Evolutionary conservation across 2,113 vertebrate genomes (phyloP).

Genomic region (Camelus bactrianus): DNA sequence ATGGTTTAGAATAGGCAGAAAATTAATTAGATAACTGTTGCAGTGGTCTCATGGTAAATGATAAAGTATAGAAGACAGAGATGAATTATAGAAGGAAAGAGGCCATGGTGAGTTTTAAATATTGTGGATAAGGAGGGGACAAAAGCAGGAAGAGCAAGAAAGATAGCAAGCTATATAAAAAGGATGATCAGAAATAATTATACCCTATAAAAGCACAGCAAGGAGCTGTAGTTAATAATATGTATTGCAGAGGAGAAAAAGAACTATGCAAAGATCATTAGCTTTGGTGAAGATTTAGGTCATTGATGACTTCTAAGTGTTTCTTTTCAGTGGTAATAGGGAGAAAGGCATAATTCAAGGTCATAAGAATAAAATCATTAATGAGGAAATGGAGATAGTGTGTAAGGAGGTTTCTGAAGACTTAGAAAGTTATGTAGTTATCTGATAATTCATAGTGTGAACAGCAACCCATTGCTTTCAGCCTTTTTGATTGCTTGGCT

Average conservation of each 20-base stretch:
- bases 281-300: constrained; percentile 28
- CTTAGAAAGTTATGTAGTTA: background rate
- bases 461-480: background rate
- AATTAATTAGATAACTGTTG: background rate
- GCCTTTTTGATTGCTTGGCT: background rate
- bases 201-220: background rate
- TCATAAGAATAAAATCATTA: constrained; percentile 38
- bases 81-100: background rate
- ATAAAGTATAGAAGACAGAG: background rate
- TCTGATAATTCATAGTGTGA: background rate
- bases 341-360: background rate
- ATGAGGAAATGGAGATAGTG: constrained; percentile 29
- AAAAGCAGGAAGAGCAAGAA: background rate
- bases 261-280: background rate
- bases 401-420: background rate
- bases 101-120: background rate
- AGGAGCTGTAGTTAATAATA: background rate
- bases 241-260: background rate
- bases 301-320: constrained; percentile 36
- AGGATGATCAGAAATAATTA: background rate
- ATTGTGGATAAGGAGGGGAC: background rate
- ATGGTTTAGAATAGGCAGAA: background rate
- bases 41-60: background rate
- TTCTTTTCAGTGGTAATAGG: background rate
- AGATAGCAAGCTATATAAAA: constrained; percentile 1